Base-by-base conservation (phyloP, 2,797 vertebrate species). In the Megalops cyprinoides region DNA sequence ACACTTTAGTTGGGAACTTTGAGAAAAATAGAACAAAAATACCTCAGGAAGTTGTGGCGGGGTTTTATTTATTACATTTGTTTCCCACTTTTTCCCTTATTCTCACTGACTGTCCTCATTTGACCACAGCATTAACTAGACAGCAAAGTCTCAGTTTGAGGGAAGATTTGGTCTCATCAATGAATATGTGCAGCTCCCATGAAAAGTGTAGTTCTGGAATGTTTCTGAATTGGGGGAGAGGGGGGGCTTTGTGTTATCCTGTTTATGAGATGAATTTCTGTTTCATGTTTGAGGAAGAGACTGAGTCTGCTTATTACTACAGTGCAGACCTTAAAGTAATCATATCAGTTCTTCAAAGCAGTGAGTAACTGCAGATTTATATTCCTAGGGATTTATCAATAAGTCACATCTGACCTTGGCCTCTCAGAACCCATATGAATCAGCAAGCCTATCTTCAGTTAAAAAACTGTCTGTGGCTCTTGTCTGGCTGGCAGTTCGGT, bases 361-460 rank as follows among this genome's bases (percentile, higher is more conserved):
- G 78, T 46, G 76, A 84, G 85, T 78, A 7, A 90, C 89, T 86
- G n/a, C n/a, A n/a, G n/a, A n/a, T n/a, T 92, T 93, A 91, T 93
- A 92, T 93, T 93, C 93, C 89, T 87, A 92, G 91, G 84, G 86
- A 37, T 87, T 84, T 87, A 87, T 88, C 90, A 89, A 88, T 91
- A 90, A 89, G 91, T 90, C 85, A 90, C 90, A 91, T 91, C 88
- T 90, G 91, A 92, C 89, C 81, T 88, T 86, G 89, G 84, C 89
- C 93, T 91, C 88, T 84, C 83, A 39, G 79, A 78, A 86, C 86
- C 85, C 85, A 10, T 4, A 10, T n/a, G n/a, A n/a, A n/a, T n/a
- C n/a, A n/a, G n/a, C n/a, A n/a, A n/a, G n/a, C n/a, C n/a, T n/a
- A n/a, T n/a, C n/a, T n/a, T n/a, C n/a, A n/a, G n/a, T n/a, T n/a